phyloP scores from a whole-genome alignment of 2,888 invertebrate species.

The Brenthis hecate region DNA sequence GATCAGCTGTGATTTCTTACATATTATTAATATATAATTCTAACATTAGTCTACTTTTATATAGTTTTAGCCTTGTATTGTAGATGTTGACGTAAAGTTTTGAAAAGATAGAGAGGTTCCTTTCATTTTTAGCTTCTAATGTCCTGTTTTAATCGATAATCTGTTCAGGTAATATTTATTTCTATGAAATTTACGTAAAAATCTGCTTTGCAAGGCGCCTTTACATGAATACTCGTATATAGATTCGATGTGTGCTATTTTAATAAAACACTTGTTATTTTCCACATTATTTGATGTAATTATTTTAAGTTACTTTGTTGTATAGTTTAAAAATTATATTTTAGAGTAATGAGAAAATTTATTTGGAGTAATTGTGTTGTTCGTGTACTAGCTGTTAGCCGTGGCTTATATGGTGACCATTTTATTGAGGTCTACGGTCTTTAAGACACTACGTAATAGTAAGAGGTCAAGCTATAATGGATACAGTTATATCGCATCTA shows the following conservation, averaged over 20 bases:
- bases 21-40: slow-evolving; percentile 24
- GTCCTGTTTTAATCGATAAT: no score
- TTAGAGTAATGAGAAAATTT: slow-evolving; percentile 4
- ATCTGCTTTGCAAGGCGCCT: not conserved
- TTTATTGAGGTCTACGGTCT: no score
- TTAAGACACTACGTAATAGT: no score
- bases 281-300: slow-evolving; percentile 26
- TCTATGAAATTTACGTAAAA: not conserved
- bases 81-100: no score
- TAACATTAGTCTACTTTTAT: slow-evolving; percentile 51
- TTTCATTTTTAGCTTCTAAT: no score
- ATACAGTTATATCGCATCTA: no score
- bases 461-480: no score
- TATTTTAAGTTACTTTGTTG: slow-evolving; percentile 26
- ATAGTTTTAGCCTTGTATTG: not conserved
- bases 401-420: not conserved
- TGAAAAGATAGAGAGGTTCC: no score
- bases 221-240: slow-evolving; percentile 6
- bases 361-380: slow-evolving; percentile 15
- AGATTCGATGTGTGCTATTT: slow-evolving; percentile 43
- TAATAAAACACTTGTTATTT: slow-evolving; percentile 51
- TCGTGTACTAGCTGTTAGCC: not conserved
- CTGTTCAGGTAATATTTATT: no score
- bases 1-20: slow-evolving; percentile 72
- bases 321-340: slow-evolving; percentile 23